Evolutionary conservation across 2,888 invertebrate genomes (phyloP), one percentile per base, ranked within the genome.

Genomic region (Petrophora chlorosata): DNA sequence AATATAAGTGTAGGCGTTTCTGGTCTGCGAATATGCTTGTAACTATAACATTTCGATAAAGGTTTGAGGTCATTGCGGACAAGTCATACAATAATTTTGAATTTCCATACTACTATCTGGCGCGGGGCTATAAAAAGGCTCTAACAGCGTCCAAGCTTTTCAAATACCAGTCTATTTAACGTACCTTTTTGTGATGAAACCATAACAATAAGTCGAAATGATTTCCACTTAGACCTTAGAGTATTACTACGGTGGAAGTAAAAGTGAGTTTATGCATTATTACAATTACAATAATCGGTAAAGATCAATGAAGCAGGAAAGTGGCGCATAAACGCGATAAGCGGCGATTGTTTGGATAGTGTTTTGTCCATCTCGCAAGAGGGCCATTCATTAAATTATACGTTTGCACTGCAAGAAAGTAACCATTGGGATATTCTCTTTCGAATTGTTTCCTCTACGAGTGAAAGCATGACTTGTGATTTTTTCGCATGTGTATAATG

Each of bases 301-400:
- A 71, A 70, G 73, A 76, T 77, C 77, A 75, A 75, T 76, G 67
- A 61, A 67, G 69, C 66, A 70, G 41, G 72, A 73, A 66, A 74
- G 70, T 66, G 67, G 70, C 67, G 63, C 55, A 66, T 39, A 72
- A 73, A 73, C 70, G 72, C 68, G 70, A 76, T 71, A 73, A 73
- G 58, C 63, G 55, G 44, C 69, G 66, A 77, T 74, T 78, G 80
- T 82, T 82, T 79, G 74, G 54, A 61, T 70, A 65, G 73, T 71
- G 73, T 76, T 80, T 67, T 73, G 75, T 69, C 69, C 65, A 70
- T 71, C 70, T 73, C 64, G 67, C 69, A 67, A 77, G 76, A 70
- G 71, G 70, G 58, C 75, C 73, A 76, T 79, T 84, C 74, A 76
- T 80, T 67, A 84, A 85, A 86, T 84, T 84, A 82, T 74, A 79